Conservation (phyloP, 1,140 invertebrate species). For the Thaumatotibia leucotreta region DNA sequence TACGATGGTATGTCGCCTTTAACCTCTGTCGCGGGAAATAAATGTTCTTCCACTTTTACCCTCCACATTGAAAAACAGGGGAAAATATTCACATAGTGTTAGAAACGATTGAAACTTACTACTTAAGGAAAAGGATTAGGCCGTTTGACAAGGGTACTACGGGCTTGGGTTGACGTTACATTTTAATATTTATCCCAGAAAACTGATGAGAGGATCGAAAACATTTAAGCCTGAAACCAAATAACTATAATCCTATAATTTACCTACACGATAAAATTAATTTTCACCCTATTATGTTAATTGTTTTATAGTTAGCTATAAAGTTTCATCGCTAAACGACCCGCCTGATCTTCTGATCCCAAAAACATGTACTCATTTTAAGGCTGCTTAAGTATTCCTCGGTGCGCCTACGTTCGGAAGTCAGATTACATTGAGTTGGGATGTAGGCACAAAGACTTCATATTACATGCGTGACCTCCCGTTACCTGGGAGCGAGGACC, state of each 20-base stretch:
- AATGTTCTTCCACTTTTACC: not conserved
- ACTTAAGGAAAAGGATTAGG: not conserved
- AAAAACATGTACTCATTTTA: slow-evolving; percentile 2
- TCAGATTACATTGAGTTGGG: slow-evolving; percentile 12
- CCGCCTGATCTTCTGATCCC: not conserved
- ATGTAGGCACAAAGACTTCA: slow-evolving; percentile 12
- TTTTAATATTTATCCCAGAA: not conserved
- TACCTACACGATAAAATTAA: too few species aligned
- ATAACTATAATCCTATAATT: too few species aligned
- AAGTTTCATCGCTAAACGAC: not conserved
- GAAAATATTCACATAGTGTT: not conserved
- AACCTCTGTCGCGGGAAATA: not conserved
- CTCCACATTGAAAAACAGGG: not conserved
- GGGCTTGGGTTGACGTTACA: not conserved
- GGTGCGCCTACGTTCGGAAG: slow-evolving; percentile 10
- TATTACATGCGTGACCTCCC: slow-evolving; percentile 3
- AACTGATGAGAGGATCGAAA: not conserved
- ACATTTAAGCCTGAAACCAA: not conserved
- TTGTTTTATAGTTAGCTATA: too few species aligned
- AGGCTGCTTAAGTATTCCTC: slow-evolving; percentile 9
- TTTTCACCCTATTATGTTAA: too few species aligned
- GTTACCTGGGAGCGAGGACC: not conserved
- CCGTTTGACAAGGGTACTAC: not conserved
- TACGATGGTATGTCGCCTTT: not conserved
- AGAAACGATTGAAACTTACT: not conserved